Evolutionary conservation across 2,888 invertebrate genomes (phyloP).

Genomic region (Augochlorella aurata): DNA sequence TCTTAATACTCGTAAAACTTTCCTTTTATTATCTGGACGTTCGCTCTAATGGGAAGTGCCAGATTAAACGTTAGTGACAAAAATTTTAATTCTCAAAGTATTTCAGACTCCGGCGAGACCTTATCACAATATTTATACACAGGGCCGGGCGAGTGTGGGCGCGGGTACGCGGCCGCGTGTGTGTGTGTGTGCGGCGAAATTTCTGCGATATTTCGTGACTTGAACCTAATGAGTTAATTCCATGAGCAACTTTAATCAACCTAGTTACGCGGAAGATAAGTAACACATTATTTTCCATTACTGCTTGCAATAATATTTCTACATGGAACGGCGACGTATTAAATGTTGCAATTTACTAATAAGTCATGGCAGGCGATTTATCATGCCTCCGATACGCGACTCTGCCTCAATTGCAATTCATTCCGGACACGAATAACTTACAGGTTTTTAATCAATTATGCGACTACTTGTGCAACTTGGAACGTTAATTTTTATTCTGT

Average conservation of each 20-base stretch:
- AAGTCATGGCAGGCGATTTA: not conserved
- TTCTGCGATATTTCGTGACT: slow-evolving; percentile 40
- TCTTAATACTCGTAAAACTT: not conserved
- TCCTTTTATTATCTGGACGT: not conserved
- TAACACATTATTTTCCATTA: slow-evolving; percentile 27
- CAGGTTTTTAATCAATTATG: not conserved
- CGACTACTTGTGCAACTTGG: not conserved
- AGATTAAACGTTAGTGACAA: not conserved
- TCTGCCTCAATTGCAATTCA: not conserved
- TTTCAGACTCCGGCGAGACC: not conserved
- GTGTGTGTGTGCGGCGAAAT: slow-evolving; percentile 1
- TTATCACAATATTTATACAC: slow-evolving; percentile 4
- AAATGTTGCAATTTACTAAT: not conserved
- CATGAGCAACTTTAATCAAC: slow-evolving; percentile 39
- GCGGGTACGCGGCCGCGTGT: not conserved
- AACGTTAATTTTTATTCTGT: not conserved
- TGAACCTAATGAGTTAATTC: slow-evolving; percentile 44
- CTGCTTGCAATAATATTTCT: slow-evolving; percentile 14
- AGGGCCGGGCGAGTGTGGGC: not conserved
- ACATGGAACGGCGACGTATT: not conserved
- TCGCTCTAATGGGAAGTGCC: not conserved
- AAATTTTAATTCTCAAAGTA: not conserved
- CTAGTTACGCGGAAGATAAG: slow-evolving; percentile 29
- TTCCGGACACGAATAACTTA: not conserved
- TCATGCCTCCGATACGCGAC: not conserved